Evolutionary conservation across 2,888 invertebrate genomes (phyloP).

Genomic region (Macrosiphum euphorbiae): DNA sequence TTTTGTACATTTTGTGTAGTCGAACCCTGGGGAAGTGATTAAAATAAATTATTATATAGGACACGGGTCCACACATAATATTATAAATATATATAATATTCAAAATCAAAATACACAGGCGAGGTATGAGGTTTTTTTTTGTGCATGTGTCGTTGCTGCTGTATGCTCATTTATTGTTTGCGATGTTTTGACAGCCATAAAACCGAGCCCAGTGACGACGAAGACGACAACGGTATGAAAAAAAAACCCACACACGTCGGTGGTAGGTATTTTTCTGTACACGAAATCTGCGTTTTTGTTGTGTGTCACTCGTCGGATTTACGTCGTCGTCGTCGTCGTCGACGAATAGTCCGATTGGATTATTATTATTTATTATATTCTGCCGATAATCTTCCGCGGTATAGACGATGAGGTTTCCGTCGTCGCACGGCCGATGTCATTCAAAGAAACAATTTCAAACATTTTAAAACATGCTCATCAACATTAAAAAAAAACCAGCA

Average conservation of each 20-base stretch:
- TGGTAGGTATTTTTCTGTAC: conserved; percentile 1
- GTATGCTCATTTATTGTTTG: background rate
- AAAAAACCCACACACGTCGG: conserved; percentile 62
- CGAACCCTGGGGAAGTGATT: too few species aligned
- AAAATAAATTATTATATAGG: too few species aligned
- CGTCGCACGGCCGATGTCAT: background rate
- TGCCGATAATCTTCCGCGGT: conserved; percentile 33
- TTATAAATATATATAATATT: too few species aligned
- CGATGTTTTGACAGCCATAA: conserved; percentile 59
- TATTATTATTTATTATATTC: conserved; percentile 43
- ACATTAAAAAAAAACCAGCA: too few species aligned
- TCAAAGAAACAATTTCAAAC: too few species aligned
- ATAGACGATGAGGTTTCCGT: background rate
- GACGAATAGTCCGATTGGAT: conserved; percentile 52
- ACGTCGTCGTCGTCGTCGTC: conserved; percentile 46
- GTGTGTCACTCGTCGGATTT: conserved; percentile 54
- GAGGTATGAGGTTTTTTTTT: background rate
- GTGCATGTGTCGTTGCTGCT: background rate
- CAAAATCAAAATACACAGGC: too few species aligned
- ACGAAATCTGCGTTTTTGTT: conserved; percentile 23
- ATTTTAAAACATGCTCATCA: too few species aligned
- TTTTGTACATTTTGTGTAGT: too few species aligned
- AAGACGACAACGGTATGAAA: background rate
- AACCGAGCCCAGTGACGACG: background rate
- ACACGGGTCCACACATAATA: too few species aligned